phyloP scores from a whole-genome alignment of 2,113 vertebrate genomes.

The Mesoclemmys tuberculata region DNA sequence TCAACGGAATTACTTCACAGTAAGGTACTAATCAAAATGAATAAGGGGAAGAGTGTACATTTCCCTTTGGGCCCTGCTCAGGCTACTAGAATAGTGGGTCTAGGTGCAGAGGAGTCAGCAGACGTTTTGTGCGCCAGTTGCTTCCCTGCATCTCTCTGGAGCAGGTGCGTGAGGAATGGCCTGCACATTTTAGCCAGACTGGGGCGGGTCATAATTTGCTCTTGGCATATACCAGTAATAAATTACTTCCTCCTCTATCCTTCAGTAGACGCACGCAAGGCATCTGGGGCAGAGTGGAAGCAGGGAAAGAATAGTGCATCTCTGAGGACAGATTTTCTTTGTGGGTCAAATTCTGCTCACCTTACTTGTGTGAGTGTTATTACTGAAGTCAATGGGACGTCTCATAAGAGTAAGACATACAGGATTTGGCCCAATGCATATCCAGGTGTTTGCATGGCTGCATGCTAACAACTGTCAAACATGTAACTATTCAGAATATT shows the following conservation, averaged over 20 bases:
- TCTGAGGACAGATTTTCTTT: background rate
- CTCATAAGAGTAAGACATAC: background rate
- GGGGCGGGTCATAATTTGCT: background rate
- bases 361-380: background rate
- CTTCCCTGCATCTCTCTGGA: background rate
- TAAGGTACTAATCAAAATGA: background rate
- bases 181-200: background rate
- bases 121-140: background rate
- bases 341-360: background rate
- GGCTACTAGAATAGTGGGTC: background rate
- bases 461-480: fast-evolving
- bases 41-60: background rate
- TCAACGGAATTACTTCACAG: background rate
- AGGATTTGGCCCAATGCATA: fast-evolving
- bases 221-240: background rate
- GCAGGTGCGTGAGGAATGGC: background rate
- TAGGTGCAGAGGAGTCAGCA: background rate
- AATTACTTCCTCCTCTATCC: background rate
- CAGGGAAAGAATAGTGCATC: too few relatives aligned
- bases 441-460: fast-evolving
- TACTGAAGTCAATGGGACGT: background rate
- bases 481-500: background rate
- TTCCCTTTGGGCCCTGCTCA: background rate
- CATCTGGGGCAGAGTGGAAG: background rate
- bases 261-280: background rate